phyloP scores from a whole-genome alignment of 2,888 invertebrate genomes.

The Oxycera nigricornis region DNA sequence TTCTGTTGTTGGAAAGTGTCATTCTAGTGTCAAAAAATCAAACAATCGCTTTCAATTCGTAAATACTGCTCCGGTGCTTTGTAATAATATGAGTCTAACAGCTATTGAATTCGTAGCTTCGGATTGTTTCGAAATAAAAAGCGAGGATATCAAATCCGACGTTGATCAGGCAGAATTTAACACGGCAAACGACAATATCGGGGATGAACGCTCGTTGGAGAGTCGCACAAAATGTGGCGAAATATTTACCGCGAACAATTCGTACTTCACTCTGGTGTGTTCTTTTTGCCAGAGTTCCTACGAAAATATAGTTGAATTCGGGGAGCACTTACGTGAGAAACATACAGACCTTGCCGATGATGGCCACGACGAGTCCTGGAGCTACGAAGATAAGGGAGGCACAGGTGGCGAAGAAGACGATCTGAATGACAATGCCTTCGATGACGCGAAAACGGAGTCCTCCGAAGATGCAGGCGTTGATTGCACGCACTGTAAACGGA shows the following conservation, averaged over 20 bases:
- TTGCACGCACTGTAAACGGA: too few species aligned
- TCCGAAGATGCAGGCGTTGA: too few species aligned
- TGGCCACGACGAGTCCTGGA: not conserved
- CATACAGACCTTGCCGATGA: not conserved
- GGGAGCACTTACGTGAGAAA: constrained; percentile 26
- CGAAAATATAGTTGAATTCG: constrained; percentile 18
- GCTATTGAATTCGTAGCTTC: constrained; percentile 7
- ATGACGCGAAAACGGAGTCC: not conserved
- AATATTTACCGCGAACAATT: constrained; percentile 35
- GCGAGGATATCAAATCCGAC: not conserved
- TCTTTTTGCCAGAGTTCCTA: constrained; percentile 32
- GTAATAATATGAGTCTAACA: not conserved
- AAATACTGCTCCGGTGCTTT: too few species aligned
- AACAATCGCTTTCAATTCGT: too few species aligned
- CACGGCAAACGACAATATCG: not conserved
- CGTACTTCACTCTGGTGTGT: constrained; percentile 34
- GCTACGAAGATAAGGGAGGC: not conserved
- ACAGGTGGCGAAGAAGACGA: not conserved
- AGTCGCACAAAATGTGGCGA: constrained; percentile 43
- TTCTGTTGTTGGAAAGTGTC: too few species aligned
- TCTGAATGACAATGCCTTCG: not conserved
- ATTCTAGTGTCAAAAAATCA: too few species aligned
- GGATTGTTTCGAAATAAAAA: not conserved
- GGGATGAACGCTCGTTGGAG: not conserved
- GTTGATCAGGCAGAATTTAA: not conserved